Conservation (phyloP, 2,113 vertebrate species). For the Colius striatus region DNA sequence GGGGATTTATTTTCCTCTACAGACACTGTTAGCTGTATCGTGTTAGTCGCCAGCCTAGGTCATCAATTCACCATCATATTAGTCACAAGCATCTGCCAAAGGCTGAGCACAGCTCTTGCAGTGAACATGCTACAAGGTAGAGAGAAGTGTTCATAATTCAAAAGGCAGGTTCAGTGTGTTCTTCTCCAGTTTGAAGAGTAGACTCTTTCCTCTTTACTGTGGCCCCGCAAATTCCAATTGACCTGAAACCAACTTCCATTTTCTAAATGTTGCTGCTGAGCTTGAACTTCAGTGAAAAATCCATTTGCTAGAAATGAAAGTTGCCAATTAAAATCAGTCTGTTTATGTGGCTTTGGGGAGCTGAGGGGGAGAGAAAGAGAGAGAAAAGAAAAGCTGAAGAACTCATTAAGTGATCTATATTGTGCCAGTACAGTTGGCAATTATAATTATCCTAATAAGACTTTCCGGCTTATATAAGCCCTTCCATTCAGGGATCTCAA, state of each 20-base stretch:
- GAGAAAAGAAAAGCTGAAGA: conserved; percentile 46
- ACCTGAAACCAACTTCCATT: neutral
- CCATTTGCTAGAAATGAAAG: conserved; percentile 17
- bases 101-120: neutral
- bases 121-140: neutral
- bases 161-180: neutral
- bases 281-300: conserved; percentile 1
- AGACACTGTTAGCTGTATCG: neutral
- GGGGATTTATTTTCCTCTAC: neutral
- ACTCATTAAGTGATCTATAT: conserved; percentile 55
- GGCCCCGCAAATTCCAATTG: neutral
- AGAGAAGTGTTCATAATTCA: neutral
- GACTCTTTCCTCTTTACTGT: neutral
- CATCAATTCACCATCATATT: neutral
- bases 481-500: conserved; percentile 41
- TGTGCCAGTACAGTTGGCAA: conserved; percentile 26
- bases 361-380: neutral
- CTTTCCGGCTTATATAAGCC: conserved; percentile 28
- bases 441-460: conserved; percentile 60
- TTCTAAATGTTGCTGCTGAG: neutral
- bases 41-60: neutral
- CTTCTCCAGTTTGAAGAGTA: neutral
- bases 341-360: conserved; percentile 41
- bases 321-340: conserved; percentile 50
- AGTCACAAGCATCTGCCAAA: neutral